phyloP scores from a whole-genome alignment of 2,888 invertebrate species.

The Candidula unifasciata region DNA sequence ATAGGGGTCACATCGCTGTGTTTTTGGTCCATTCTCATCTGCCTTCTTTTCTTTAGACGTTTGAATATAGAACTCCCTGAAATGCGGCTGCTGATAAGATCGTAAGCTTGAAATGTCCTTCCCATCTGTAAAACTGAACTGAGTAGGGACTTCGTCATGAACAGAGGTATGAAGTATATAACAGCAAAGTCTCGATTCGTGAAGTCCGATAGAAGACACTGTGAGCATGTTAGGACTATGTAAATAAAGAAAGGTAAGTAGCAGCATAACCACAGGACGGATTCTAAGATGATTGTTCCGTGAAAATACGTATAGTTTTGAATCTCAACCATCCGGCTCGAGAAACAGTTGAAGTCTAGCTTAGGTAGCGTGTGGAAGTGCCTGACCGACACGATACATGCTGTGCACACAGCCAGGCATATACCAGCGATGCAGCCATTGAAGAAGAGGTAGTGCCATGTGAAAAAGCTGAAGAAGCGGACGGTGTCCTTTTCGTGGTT shows the following conservation, averaged over 20 bases:
- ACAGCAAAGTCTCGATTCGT: constrained; percentile 54
- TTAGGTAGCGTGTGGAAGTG: constrained; percentile 27
- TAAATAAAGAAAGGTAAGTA: constrained; percentile 65
- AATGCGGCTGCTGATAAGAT: constrained; percentile 54
- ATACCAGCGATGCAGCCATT: constrained; percentile 57
- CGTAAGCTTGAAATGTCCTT: constrained; percentile 60
- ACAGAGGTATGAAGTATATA: constrained; percentile 63
- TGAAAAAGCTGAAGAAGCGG: constrained; percentile 62
- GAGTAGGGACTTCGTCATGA: constrained; percentile 64
- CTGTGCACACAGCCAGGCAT: constrained; percentile 56
- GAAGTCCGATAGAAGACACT: constrained; percentile 50
- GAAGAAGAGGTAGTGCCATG: constrained; percentile 59
- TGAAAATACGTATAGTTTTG: constrained; percentile 60
- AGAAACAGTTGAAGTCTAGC: constrained; percentile 36
- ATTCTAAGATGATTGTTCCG: constrained; percentile 60
- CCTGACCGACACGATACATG: constrained; percentile 55
- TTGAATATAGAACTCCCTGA: constrained; percentile 33
- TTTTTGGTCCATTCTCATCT: background rate
- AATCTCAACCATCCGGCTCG: constrained; percentile 54
- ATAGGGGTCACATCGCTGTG: constrained; percentile 38
- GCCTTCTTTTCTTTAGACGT: constrained; percentile 1
- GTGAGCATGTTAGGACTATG: constrained; percentile 57
- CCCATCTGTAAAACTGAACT: constrained; percentile 64
- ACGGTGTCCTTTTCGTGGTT: constrained; percentile 52
- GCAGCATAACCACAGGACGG: constrained; percentile 59